Evolutionary conservation across 2,888 invertebrate genomes (phyloP).

Genomic region (Nyleta sp.): DNA sequence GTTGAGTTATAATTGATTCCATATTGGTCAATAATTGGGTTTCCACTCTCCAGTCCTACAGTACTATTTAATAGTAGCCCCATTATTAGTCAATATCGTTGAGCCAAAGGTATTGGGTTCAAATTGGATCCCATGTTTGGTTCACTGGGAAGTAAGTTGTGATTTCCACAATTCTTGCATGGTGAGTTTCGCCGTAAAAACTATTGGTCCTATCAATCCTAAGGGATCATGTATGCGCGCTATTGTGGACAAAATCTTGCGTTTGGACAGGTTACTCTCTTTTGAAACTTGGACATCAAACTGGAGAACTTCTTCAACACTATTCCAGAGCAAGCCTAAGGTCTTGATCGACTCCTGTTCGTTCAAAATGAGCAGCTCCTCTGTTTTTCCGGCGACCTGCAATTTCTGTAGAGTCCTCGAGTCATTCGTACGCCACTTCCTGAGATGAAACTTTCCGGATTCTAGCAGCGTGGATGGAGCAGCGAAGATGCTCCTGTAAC

Average conservation of each 20-base stretch:
- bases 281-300: neutral
- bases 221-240: too few species aligned
- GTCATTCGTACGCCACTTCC: neutral
- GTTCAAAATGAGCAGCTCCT: neutral
- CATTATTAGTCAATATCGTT: conserved; percentile 4
- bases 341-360: neutral
- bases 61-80: neutral
- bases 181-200: too few species aligned
- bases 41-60: neutral
- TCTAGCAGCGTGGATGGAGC: neutral
- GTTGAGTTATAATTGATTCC: neutral
- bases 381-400: neutral
- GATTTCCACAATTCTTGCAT: too few species aligned
- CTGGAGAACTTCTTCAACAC: neutral
- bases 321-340: neutral
- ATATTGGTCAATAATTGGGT: neutral
- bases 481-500: neutral
- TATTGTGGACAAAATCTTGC: neutral
- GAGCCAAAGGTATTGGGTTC: neutral
- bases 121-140: too few species aligned
- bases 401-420: neutral
- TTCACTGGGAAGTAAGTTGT: too few species aligned
- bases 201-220: too few species aligned
- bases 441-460: neutral
- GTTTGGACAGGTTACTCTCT: neutral